These are phyloP conservation scores for Potamilus streckersoni DNA, from an alignment of 1,140 invertebrate genomes.

Conservation along the genomic window DNA sequence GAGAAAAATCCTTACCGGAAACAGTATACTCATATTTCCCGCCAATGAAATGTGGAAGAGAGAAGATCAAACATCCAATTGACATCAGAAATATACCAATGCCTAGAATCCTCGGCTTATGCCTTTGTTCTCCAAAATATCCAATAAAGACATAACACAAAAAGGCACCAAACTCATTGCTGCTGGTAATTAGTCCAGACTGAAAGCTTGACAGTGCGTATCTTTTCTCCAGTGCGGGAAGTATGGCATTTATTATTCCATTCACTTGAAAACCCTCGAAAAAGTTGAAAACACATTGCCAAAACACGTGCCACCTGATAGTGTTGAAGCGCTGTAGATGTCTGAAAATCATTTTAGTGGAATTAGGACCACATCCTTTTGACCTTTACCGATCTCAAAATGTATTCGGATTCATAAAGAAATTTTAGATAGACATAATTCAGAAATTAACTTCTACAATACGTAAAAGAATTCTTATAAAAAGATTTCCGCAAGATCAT, in stretches of 20 bases:
- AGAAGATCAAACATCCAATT: slow-evolving; percentile 85
- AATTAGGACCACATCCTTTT: too few relatives aligned
- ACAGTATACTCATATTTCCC: slow-evolving; percentile 36
- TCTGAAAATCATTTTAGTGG: slow-evolving; percentile 17
- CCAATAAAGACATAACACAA: slow-evolving; percentile 83
- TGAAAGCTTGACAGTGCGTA: slow-evolving; percentile 80
- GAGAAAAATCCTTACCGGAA: slow-evolving; percentile 6
- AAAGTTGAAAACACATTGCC: slow-evolving; percentile 45
- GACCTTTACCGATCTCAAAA: too few relatives aligned
- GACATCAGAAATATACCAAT: slow-evolving; percentile 84
- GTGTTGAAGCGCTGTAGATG: slow-evolving; percentile 40
- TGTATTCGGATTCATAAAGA: too few relatives aligned
- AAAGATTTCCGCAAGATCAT: too few relatives aligned
- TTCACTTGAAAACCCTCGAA: slow-evolving; percentile 83
- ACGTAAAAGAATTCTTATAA: too few relatives aligned
- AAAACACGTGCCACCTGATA: slow-evolving; percentile 42
- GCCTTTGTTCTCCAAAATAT: slow-evolving; percentile 83
- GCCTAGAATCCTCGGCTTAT: slow-evolving; percentile 79
- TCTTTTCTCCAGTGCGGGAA: slow-evolving; percentile 85
- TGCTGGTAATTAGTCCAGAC: slow-evolving; percentile 81
- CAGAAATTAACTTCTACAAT: too few relatives aligned
- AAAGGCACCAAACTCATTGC: slow-evolving; percentile 84
- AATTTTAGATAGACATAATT: too few relatives aligned
- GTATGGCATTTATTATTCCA: slow-evolving; percentile 86
- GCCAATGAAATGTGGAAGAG: slow-evolving; percentile 86